Evolutionary conservation across 1,140 invertebrate genomes (phyloP).

Genomic region (Heliconius eleuchia): DNA sequence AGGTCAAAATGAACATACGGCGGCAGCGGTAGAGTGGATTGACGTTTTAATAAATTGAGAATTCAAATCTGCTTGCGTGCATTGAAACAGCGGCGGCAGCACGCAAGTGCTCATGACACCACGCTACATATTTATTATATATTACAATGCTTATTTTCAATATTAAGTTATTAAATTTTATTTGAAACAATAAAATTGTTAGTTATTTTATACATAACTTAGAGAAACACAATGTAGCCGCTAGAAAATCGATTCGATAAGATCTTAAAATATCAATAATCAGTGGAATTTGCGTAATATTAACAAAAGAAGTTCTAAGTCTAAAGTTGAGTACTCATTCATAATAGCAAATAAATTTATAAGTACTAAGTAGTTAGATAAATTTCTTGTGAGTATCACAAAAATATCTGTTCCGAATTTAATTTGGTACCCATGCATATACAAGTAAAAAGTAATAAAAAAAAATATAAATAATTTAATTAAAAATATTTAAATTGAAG

Average conservation of each 20-base stretch:
- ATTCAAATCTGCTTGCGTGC: constrained; percentile 61
- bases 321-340: too few species aligned
- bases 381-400: not conserved
- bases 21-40: constrained; percentile 12
- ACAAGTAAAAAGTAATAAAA: not conserved
- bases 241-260: not conserved
- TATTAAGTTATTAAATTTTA: not conserved
- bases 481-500: too few species aligned
- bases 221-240: not conserved
- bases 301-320: too few species aligned
- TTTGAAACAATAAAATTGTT: not conserved
- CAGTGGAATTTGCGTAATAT: too few species aligned
- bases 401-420: not conserved
- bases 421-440: not conserved
- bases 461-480: too few species aligned
- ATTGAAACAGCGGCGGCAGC: constrained; percentile 45
- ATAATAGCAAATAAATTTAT: not conserved
- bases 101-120: constrained; percentile 53
- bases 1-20: constrained; percentile 24
- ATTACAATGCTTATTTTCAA: not conserved
- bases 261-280: not conserved
- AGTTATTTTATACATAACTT: not conserved
- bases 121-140: constrained; percentile 34
- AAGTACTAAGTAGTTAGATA: not conserved
- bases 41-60: constrained; percentile 38